Evolutionary conservation across 2,113 vertebrate species (phyloP).

Genomic region (Odontophorus gujanensis): DNA sequence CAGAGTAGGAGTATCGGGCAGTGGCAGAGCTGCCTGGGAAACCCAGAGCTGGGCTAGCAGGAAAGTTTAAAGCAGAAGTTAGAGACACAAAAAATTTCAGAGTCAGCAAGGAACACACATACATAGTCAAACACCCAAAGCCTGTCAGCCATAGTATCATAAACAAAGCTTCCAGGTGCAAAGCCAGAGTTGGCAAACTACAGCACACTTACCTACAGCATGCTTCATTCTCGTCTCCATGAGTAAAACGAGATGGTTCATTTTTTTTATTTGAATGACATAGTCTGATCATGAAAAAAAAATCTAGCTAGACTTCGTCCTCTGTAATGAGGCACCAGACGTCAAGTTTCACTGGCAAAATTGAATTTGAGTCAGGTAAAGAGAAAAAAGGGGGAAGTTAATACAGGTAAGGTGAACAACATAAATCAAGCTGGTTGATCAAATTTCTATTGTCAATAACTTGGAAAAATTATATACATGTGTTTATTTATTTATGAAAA

Average conservation of each 20-base stretch:
- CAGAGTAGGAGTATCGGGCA: rapidly evolving
- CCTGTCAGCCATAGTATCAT: neutral
- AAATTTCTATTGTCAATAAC: neutral
- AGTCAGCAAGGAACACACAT: neutral
- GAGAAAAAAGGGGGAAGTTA: neutral
- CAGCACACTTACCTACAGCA: neutral
- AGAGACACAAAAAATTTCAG: neutral
- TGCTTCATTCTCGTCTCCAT: neutral
- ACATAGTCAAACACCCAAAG: neutral
- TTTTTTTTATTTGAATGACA: neutral
- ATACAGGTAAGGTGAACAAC: neutral
- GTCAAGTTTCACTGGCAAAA: neutral
- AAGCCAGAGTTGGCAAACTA: neutral
- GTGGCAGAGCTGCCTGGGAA: neutral
- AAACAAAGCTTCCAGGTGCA: neutral
- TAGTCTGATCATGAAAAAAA: neutral
- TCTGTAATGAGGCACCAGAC: neutral
- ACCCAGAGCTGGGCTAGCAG: neutral
- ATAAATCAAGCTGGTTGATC: neutral
- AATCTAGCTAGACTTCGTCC: neutral
- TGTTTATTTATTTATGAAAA: no score
- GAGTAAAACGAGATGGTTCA: neutral
- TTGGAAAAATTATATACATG: no score
- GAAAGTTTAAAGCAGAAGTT: neutral
- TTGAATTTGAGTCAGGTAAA: neutral